phyloP scores from a whole-genome alignment of 2,797 vertebrate genomes.

The Pipistrellus nathusii region DNA sequence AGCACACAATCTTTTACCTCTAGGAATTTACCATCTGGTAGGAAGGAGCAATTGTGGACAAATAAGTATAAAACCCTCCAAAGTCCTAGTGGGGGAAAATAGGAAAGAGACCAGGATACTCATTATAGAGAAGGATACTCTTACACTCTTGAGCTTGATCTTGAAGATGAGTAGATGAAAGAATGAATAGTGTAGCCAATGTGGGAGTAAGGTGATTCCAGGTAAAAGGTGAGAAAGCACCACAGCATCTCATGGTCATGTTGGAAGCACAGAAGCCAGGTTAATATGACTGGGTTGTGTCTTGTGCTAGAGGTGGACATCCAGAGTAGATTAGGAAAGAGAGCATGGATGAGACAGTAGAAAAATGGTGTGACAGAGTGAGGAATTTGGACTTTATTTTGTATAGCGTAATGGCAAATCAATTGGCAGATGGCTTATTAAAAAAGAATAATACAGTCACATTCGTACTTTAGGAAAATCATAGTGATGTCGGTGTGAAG shows the following conservation, averaged over 20 bases:
- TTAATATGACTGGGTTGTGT: neutral
- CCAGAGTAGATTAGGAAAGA: neutral
- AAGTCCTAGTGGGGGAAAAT: neutral
- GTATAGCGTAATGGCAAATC: neutral
- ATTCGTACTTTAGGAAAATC: neutral
- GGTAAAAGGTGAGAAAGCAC: neutral
- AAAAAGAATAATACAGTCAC: neutral
- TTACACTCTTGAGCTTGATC: neutral
- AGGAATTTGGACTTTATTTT: neutral
- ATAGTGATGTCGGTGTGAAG: neutral
- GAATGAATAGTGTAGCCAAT: neutral
- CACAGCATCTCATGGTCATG: too few relatives aligned
- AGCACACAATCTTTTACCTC: neutral
- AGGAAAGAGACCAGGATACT: neutral
- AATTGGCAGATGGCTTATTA: neutral
- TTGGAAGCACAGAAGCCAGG: neutral
- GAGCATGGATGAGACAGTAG: neutral
- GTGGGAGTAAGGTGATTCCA: neutral
- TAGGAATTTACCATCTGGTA: neutral
- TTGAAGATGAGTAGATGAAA: neutral
- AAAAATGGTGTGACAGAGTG: constrained; percentile 13
- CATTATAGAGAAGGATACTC: neutral
- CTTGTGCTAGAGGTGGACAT: neutral
- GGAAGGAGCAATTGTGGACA: neutral
- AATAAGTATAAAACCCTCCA: neutral